phyloP scores from a whole-genome alignment of 2,888 invertebrate species.

The Drepana falcataria region DNA sequence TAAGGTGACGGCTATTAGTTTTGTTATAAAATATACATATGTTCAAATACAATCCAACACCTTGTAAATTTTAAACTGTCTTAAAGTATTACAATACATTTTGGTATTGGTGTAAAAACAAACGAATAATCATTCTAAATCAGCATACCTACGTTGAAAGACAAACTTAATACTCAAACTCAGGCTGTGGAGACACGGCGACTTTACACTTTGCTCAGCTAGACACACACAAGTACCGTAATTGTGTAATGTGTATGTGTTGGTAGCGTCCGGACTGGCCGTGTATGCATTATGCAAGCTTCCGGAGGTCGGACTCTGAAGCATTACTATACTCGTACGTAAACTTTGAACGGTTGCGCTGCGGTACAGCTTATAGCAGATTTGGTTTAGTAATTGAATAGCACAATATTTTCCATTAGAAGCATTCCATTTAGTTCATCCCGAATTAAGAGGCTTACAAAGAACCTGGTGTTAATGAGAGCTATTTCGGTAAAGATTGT shows the following conservation, averaged over 20 bases:
- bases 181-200: constrained; percentile 1
- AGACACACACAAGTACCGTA: constrained; percentile 8
- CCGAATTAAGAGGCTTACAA: not conserved
- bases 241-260: constrained; percentile 11
- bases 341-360: constrained; percentile 11
- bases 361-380: constrained; percentile 1
- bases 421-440: too few relatives aligned
- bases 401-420: not conserved
- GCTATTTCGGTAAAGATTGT: too few relatives aligned
- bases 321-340: constrained; percentile 24
- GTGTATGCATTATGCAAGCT: constrained; percentile 35
- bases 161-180: too few relatives aligned
- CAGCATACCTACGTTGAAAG: too few relatives aligned
- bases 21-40: too few relatives aligned
- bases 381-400: not conserved
- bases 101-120: too few relatives aligned
- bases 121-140: too few relatives aligned
- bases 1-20: too few relatives aligned
- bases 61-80: too few relatives aligned
- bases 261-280: constrained; percentile 20
- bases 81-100: too few relatives aligned
- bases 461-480: too few relatives aligned
- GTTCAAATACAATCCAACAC: too few relatives aligned
- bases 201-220: constrained; percentile 3
- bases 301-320: constrained; percentile 22